phyloP scores from a whole-genome alignment of 2,888 invertebrate species.

The Cryptosula pallasiana region DNA sequence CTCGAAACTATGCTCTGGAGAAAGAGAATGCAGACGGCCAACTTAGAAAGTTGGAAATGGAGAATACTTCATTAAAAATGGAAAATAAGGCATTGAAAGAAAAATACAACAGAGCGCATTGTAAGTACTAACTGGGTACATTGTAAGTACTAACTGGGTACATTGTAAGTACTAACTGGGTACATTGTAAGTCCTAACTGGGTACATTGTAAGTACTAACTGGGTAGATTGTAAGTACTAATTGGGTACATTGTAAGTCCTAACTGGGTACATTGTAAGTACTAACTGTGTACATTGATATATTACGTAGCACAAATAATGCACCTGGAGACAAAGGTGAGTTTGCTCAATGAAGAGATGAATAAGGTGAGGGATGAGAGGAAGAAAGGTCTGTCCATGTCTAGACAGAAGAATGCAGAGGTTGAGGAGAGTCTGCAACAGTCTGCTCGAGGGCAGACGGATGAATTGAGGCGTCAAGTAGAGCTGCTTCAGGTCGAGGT shows the following conservation, averaged over 20 bases:
- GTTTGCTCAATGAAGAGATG: not conserved
- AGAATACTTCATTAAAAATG: slow-evolving; percentile 38
- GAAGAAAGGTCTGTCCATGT: not conserved
- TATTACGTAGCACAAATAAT: slow-evolving; percentile 20
- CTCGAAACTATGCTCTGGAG: not conserved
- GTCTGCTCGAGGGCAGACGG: slow-evolving; percentile 1
- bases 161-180: too few species aligned
- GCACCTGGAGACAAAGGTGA: slow-evolving; percentile 17
- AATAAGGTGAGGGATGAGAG: not conserved
- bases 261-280: too few species aligned
- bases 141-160: too few species aligned
- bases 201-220: too few species aligned
- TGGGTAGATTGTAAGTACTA: too few species aligned
- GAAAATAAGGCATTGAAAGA: slow-evolving; percentile 46
- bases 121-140: too few species aligned
- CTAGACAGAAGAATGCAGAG: slow-evolving; percentile 15
- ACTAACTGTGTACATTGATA: too few species aligned
- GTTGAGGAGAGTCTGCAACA: slow-evolving; percentile 15
- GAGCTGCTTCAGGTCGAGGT: slow-evolving; percentile 14
- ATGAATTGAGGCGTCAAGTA: slow-evolving; percentile 3
- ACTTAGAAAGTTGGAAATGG: slow-evolving; percentile 40
- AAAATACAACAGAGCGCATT: slow-evolving; percentile 40
- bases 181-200: too few species aligned
- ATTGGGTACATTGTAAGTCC: too few species aligned
- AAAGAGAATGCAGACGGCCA: slow-evolving; percentile 44